These are phyloP conservation scores for Netelia fuscicornis DNA, from an alignment of 2,888 invertebrate species.

Conservation along the genomic window DNA sequence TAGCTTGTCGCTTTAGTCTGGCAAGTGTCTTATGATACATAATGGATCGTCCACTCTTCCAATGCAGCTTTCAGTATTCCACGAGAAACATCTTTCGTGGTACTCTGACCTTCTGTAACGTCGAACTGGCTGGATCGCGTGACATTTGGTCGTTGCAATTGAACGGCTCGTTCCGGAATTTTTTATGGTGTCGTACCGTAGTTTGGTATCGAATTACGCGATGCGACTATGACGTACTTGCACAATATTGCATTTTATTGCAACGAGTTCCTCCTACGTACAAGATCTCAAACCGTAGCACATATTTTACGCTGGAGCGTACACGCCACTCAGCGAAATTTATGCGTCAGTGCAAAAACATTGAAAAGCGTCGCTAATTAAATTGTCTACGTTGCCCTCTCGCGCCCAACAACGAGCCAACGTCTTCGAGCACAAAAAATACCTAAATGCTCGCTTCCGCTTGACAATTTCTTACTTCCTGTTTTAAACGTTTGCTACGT, in stretches of 20 bases:
- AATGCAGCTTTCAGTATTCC: neutral
- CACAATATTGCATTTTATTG: slow-evolving; percentile 1
- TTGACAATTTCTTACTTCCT: slow-evolving; percentile 35
- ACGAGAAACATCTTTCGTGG: neutral
- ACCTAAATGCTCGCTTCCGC: slow-evolving; percentile 36
- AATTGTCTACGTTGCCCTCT: neutral
- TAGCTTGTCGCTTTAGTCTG: neutral
- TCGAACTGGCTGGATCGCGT: neutral
- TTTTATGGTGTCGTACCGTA: slow-evolving; percentile 8
- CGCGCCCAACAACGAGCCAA: neutral
- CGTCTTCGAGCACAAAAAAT: neutral
- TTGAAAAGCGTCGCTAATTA: neutral
- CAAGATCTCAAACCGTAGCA: neutral
- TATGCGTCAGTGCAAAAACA: neutral
- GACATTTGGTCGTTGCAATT: neutral
- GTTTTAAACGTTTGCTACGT: slow-evolving; percentile 8
- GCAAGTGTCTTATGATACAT: neutral
- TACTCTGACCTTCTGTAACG: slow-evolving; percentile 17
- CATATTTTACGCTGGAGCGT: neutral
- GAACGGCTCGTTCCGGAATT: neutral
- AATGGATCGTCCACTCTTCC: slow-evolving; percentile 7
- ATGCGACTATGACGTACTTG: neutral
- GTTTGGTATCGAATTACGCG: neutral
- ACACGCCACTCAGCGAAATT: neutral
- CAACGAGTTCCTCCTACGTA: neutral